These are phyloP conservation scores for Leptinotarsa tumamoca DNA, from an alignment of 2,888 invertebrate genomes.

Conservation along the genomic window DNA sequence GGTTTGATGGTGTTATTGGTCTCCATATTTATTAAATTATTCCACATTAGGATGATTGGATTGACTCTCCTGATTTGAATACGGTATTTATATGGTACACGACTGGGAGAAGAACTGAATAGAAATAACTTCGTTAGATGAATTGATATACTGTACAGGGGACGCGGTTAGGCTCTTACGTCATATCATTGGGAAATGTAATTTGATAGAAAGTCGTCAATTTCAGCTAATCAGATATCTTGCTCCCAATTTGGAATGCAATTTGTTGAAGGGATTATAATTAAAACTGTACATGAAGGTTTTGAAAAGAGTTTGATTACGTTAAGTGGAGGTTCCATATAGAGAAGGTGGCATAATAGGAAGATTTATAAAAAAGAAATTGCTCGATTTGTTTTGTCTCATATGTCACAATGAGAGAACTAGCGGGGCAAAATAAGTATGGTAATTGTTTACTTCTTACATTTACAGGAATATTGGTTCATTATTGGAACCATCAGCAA, in stretches of 20 bases:
- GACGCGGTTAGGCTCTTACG: not conserved
- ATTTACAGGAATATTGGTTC: too few species aligned
- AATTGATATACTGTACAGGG: not conserved
- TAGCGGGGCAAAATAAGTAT: too few species aligned
- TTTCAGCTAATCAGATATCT: not conserved
- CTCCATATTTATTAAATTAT: constrained; percentile 34
- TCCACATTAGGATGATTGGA: constrained; percentile 35
- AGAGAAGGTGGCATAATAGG: not conserved
- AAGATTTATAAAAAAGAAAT: not conserved
- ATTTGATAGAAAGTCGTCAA: constrained; percentile 10
- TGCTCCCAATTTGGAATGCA: not conserved
- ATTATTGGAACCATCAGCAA: too few species aligned
- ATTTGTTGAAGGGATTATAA: constrained; percentile 3
- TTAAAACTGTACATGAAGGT: not conserved
- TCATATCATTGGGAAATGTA: constrained; percentile 1
- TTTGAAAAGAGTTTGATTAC: not conserved
- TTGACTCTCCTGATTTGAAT: constrained; percentile 27
- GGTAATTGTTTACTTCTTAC: too few species aligned
- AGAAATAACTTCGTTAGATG: constrained; percentile 29
- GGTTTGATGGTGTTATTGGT: constrained; percentile 23
- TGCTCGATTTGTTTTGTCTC: too few species aligned
- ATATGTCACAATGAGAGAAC: too few species aligned
- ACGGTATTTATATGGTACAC: constrained; percentile 17
- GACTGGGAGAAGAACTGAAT: constrained; percentile 22
- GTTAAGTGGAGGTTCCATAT: not conserved